A percentile compares a stretch with the other conserved stretches of the same genome.
Conservation (phyloP, 2,113 vertebrate genomes). For the Anhinga anhinga region DNA sequence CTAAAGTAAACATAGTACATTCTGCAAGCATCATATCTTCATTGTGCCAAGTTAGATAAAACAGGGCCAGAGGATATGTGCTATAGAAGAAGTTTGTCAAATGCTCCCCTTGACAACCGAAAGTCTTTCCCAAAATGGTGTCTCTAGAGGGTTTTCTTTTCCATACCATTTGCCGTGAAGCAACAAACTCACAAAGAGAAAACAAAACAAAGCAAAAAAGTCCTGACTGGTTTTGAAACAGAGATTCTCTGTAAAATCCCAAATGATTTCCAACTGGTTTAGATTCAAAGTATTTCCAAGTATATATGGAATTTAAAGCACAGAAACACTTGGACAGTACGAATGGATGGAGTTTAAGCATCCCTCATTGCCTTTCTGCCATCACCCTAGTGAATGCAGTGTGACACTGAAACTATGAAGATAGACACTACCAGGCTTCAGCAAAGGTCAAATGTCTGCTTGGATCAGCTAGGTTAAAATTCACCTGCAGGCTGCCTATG, state of each 20-base stretch:
- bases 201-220: neutral
- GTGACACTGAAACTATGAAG: constrained; percentile 36
- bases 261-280: constrained; percentile 18
- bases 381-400: neutral
- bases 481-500: constrained; percentile 14
- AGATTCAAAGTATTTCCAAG: neutral
- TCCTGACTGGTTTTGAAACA: neutral
- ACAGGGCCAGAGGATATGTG: constrained; percentile 41
- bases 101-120: constrained; percentile 3
- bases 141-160: constrained; percentile 16
- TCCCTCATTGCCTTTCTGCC: neutral
- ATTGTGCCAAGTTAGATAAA: constrained; percentile 53
- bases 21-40: constrained; percentile 32
- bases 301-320: neutral
- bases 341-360: neutral
- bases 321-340: neutral
- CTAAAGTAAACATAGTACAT: constrained; percentile 36
- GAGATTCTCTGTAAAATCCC: neutral
- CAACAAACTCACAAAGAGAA: neutral
- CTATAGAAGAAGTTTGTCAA: constrained; percentile 31
- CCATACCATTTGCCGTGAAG: neutral
- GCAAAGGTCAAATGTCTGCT: constrained; percentile 50
- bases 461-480: constrained; percentile 28
- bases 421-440: neutral
- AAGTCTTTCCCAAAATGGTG: constrained; percentile 14